Base-by-base conservation (phyloP, 1,140 invertebrate species). In the Drepana arcuata region DNA sequence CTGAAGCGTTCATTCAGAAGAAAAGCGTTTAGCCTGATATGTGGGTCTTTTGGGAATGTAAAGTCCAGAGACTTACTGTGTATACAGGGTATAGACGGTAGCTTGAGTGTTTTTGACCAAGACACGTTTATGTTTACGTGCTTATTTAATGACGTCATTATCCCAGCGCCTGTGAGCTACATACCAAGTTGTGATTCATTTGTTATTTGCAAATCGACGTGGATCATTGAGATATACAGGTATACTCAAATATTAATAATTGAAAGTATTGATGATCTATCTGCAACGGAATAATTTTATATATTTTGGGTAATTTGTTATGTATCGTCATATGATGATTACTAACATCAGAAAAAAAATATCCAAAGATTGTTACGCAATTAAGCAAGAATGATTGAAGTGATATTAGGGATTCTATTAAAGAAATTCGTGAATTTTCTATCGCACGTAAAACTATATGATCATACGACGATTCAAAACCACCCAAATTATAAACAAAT, bases 91-190 rank as follows among this genome's bases (percentile, higher is more conserved):
- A 71, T 96, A 31, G 94, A 97, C 77, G 94, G 94, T 1, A 89
- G 89, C 10, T 61, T 97, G 1, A 87, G 89, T 21, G 92, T 97
- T 56, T 96, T 91, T 78, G 95, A 97, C 66, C 94, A 97, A 77
- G 95, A 97, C 66, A 88, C 89, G 16, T 91, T 92, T 67, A 85
- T 90, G 12, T 95, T 95, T 56, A 87, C 86, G 49, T 89, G 92
- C 31, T 86, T 89, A 41, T 83, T 96, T 16, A 90, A 91, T 2
- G 87, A 90, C 52, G 88, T 92, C 36, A 80, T 96, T 11, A 78
- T 97, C 34, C 94, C 95, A 0, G 90, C 90, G 16, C 92, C 93
- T 1, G 65, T 96, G 1, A 78, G 84, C 30, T 97, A 95, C 71
- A 70, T 94, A 12, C 70, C 86, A n/a, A 88, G 87, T 44, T 90